Evolutionary conservation across 2,797 vertebrate genomes (phyloP), one percentile per base, ranked within the genome.

Genomic region (Protosalanx chinensis): DNA sequence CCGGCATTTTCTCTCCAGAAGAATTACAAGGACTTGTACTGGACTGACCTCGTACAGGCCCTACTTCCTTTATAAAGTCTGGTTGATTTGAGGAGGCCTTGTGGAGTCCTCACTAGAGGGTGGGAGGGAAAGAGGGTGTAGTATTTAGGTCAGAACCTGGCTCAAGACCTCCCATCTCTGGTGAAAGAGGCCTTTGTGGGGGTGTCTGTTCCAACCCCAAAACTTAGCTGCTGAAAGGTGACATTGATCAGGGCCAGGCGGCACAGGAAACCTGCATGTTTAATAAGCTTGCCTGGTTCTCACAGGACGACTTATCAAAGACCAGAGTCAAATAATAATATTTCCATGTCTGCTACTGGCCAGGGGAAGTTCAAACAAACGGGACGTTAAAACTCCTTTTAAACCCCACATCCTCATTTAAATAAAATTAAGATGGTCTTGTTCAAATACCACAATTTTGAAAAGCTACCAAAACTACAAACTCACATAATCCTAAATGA

Each of bases 121-220:
- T 6, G 37, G 12, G 57, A 15, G 65, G 46, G 72, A 27, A 60
- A 23, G 41, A n/a, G 15, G 29, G 72, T 76, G 68, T 74, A 80
- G 72, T 80, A 83, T 85, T 76, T 74, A 83, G 85, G 91, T 91
- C 90, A 88, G 75, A 76, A 59, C 72, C 67, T 32, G 77, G 67
- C 76, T 84, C 73, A 73, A 67, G 72, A 80, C 74, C 74, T 79
- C 73, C 70, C 56, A 46, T 46, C 70, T 76, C 70, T 81, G 80
- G 80, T 90, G 84, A 93, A 92, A 91, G 91, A 85, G 68, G 64
- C 88, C 87, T 92, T 93, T 93, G 90, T 94, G 80, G 68, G 67
- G 67, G 51, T 6, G 32, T 79, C 79, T 56, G 20, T 76, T 81
- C 79, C 79, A 77, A 77, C 79, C 71, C 20, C 57, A 6, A 37